A percentile compares a stretch with the other conserved stretches of the same genome.
These are phyloP conservation scores for Batillaria attramentaria DNA, from an alignment of 1,140 invertebrate species.

Conservation along the genomic window DNA sequence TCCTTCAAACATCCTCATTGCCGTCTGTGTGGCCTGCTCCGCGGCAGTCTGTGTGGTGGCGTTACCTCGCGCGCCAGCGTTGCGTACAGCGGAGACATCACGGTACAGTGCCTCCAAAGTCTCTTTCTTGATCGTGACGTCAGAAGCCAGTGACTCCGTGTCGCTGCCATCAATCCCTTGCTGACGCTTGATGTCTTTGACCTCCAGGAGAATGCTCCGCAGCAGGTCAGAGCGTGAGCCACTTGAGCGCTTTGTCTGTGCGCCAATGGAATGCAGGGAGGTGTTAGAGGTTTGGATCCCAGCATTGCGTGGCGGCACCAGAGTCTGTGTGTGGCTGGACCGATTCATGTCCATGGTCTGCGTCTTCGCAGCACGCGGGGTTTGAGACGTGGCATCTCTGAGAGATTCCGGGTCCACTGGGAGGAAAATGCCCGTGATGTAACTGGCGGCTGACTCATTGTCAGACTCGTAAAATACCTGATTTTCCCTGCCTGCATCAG, in stretches of 20 bases:
- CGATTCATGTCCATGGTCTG: constrained; percentile 56
- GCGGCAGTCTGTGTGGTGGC: constrained; percentile 55
- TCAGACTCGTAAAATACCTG: constrained; percentile 53
- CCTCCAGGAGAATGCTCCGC: constrained; percentile 59
- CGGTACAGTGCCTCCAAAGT: constrained; percentile 53
- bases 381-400: constrained; percentile 59
- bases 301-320: constrained; percentile 36
- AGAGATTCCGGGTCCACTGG: constrained; percentile 58
- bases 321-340: constrained; percentile 54
- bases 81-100: constrained; percentile 55
- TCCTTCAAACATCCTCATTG: constrained; percentile 57
- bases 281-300: constrained; percentile 54
- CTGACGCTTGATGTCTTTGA: constrained; percentile 62
- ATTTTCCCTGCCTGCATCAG: constrained; percentile 17
- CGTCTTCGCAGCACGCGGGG: constrained; percentile 60
- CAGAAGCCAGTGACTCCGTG: constrained; percentile 50
- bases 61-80: constrained; percentile 50
- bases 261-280: constrained; percentile 60
- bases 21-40: constrained; percentile 63
- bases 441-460: constrained; percentile 62
- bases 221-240: constrained; percentile 56
- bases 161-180: constrained; percentile 57
- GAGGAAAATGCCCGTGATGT: constrained; percentile 57
- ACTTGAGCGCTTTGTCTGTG: constrained; percentile 54
- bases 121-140: constrained; percentile 52